A percentile compares a stretch with the other conserved stretches of the same genome.
Conservation (phyloP, 2,888 invertebrate genomes). For the Coecobrya sp. region DNA sequence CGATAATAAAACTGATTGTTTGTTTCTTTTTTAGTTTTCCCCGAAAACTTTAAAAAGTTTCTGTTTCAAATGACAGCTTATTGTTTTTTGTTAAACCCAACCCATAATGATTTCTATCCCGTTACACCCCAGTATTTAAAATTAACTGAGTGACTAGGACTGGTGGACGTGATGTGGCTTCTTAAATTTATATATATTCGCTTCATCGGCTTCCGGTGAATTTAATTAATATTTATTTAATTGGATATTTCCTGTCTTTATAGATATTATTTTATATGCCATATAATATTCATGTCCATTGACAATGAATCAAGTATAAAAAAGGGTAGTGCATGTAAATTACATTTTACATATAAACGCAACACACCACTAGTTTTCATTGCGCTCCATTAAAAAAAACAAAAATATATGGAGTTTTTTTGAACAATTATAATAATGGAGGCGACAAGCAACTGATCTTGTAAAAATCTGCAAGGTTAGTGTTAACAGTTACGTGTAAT, state of each 20-base stretch:
- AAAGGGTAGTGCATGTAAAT: not conserved
- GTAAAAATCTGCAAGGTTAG: slow-evolving; percentile 20
- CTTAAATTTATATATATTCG: not conserved
- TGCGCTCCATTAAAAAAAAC: not conserved
- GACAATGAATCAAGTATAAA: not conserved
- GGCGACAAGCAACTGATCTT: slow-evolving; percentile 42
- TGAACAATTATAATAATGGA: not conserved
- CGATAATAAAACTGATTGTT: slow-evolving; percentile 23
- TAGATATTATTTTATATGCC: not conserved
- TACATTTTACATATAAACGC: not conserved
- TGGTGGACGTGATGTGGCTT: not conserved
- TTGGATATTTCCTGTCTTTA: slow-evolving; percentile 36
- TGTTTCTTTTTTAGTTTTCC: not conserved
- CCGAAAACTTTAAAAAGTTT: too few relatives aligned
- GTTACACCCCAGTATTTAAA: not conserved
- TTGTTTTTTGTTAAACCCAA: slow-evolving; percentile 1
- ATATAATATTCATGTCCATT: not conserved
- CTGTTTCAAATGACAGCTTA: not conserved
- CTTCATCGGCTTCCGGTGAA: slow-evolving; percentile 26
- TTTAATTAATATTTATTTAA: slow-evolving; percentile 5
- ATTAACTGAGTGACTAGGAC: slow-evolving; percentile 11
- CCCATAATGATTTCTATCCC: not conserved
- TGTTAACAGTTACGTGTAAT: not conserved
- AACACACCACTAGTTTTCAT: not conserved
- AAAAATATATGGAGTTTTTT: not conserved